Evolutionary conservation across 2,888 invertebrate species (phyloP).

Genomic region (Rhingia campestris): DNA sequence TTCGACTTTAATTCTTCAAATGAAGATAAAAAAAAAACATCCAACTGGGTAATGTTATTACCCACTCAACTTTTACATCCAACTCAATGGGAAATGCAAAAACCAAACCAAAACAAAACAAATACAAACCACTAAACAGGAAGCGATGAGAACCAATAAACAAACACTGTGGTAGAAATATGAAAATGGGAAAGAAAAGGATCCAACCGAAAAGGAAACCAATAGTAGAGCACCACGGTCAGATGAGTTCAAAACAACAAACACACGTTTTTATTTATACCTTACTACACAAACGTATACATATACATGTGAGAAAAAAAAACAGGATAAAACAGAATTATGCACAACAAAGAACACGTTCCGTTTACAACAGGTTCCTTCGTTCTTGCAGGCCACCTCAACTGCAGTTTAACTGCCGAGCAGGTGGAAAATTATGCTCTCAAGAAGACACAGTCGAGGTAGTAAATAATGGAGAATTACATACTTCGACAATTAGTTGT

Average conservation of each 20-base stretch:
- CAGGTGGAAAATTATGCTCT: constrained; percentile 64
- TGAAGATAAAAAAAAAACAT: too few species aligned
- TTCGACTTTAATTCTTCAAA: too few species aligned
- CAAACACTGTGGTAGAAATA: constrained; percentile 22
- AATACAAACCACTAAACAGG: constrained; percentile 64
- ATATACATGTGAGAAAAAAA: constrained; percentile 14
- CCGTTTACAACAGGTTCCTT: constrained; percentile 65
- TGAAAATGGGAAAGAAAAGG: constrained; percentile 16
- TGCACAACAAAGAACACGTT: constrained; percentile 38
- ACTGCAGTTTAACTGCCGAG: constrained; percentile 42
- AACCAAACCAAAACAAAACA: constrained; percentile 64
- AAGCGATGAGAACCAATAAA: constrained; percentile 60
- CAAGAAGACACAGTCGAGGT: constrained; percentile 51
- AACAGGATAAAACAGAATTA: constrained; percentile 54
- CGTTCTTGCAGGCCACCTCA: constrained; percentile 12
- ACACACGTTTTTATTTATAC: neutral
- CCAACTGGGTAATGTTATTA: neutral
- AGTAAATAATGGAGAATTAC: constrained; percentile 19
- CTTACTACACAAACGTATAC: neutral
- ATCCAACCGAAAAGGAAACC: constrained; percentile 60
- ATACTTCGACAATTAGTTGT: neutral
- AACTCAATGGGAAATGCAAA: constrained; percentile 53
- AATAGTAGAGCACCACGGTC: constrained; percentile 54
- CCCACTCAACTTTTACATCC: constrained; percentile 3
- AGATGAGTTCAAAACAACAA: constrained; percentile 48